Evolutionary conservation across 2,113 vertebrate genomes (phyloP), one percentile per base, ranked within the genome.

Genomic region (Nerophis ophidion): DNA sequence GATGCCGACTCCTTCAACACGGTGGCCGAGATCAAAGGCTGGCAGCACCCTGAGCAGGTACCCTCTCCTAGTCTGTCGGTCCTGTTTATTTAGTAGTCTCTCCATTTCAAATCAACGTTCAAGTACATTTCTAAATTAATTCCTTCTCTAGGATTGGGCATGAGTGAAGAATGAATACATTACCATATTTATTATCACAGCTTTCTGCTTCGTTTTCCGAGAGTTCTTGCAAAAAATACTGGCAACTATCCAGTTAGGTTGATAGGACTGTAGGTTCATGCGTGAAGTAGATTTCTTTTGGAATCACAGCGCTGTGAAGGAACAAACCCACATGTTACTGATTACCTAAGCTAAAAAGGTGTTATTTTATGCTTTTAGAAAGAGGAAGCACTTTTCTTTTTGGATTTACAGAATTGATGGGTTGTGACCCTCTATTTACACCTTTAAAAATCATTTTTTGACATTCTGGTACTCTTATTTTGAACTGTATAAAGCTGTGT

Each of bases 1-100:
- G 92, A 96, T 54, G 87, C 87, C 0, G 81, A 87, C 63, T 98
- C 96, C 45, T 98, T 91, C 79, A 98, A 99, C 81, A 97, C 92
- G 0, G 93, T 98, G 64, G 94, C 93, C 63, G 96, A 98, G 80
- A 93, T 98, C 67, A 84, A 54, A 71, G 96, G 96, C 63, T 92
- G 89, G 82, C 89, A 92, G 68, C 91, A 94, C 61, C 95, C 94
- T 7, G 93, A 98, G 57, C 93, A 97, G 91, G 96, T 97, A 38
- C 34, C 14, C 15, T 10, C 44, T 12, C 46, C 12, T 9, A 9
- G 9, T 33, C 56, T 51, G 42, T 8, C 33, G 57, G 0, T 35
- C 46, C 17, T 46, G 15, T 70, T 56, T 42, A 16, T 56, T 42
- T 36, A 40, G 4, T 56, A 16, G 3, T 17, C 40, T 56, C 16